These are phyloP conservation scores for Darevskia mixta DNA, from an alignment of 2,797 vertebrate species.

Conservation along the genomic window DNA sequence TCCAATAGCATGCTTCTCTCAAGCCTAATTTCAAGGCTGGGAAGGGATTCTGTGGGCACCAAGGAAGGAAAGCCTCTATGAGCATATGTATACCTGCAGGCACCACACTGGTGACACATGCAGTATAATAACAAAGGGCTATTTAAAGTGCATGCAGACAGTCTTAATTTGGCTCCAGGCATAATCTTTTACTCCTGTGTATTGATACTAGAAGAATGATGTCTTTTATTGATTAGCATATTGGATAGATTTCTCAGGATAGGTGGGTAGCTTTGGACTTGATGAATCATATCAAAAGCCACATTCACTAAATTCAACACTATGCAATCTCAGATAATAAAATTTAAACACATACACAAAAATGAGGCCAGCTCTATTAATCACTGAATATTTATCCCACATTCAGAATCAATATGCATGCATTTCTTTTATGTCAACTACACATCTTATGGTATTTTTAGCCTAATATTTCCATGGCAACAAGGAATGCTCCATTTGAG, in stretches of 20 bases:
- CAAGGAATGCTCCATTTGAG: slow-evolving; percentile 50
- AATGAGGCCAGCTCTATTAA: slow-evolving; percentile 24
- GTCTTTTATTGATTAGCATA: background rate
- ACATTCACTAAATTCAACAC: slow-evolving; percentile 17
- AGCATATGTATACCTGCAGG: too few relatives aligned
- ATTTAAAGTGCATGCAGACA: background rate
- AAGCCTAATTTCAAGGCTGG: too few relatives aligned
- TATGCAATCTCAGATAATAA: background rate
- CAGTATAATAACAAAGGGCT: background rate
- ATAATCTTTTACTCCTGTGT: background rate
- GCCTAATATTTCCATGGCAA: slow-evolving; percentile 65
- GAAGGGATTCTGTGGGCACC: too few relatives aligned
- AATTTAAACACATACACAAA: slow-evolving; percentile 9
- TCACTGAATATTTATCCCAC: slow-evolving; percentile 3
- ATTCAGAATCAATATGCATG: slow-evolving; percentile 33
- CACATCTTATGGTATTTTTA: slow-evolving; percentile 58
- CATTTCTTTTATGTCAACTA: slow-evolving; percentile 25
- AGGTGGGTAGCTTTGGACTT: background rate
- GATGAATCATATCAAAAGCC: background rate
- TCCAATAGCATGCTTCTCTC: too few relatives aligned
- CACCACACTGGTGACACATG: too few relatives aligned
- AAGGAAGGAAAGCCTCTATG: too few relatives aligned
- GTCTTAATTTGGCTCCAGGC: background rate
- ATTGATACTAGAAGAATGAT: background rate
- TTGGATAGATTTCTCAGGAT: background rate